These are phyloP conservation scores for Exephanes ischioxanthus DNA, from an alignment of 2,888 invertebrate species.

Conservation along the genomic window DNA sequence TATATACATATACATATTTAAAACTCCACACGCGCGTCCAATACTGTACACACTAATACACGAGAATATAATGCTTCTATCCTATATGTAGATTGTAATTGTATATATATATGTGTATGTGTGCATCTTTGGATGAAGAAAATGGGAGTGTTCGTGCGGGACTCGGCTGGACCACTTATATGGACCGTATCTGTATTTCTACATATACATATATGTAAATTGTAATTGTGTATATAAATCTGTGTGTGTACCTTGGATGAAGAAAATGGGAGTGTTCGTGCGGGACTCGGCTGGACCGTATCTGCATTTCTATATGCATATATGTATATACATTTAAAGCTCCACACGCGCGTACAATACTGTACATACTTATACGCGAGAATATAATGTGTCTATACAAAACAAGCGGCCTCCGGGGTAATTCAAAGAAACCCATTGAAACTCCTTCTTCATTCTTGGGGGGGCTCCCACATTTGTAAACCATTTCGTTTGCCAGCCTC, in stretches of 20 bases:
- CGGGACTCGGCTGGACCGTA: conserved; percentile 15
- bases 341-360: conserved; percentile 30
- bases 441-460: conserved; percentile 79
- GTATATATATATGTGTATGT: too few species aligned
- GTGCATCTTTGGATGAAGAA: neutral
- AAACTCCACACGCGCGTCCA: conserved; percentile 23
- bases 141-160: too few species aligned
- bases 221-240: neutral
- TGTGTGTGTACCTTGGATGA: conserved; percentile 2
- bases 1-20: neutral
- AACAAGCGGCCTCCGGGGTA: conserved; percentile 79
- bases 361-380: conserved; percentile 68
- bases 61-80: conserved; percentile 77
- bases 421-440: conserved; percentile 82
- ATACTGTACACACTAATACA: conserved; percentile 64
- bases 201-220: neutral
- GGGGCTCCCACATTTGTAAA: conserved; percentile 77
- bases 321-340: neutral
- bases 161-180: neutral
- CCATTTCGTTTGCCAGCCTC: conserved; percentile 76
- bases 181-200: conserved; percentile 3
- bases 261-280: conserved; percentile 40
- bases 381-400: conserved; percentile 78
- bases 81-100: neutral
- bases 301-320: neutral